Conservation (phyloP, 2,888 invertebrate genomes). For the Sphaerophoria rueppellii region DNA sequence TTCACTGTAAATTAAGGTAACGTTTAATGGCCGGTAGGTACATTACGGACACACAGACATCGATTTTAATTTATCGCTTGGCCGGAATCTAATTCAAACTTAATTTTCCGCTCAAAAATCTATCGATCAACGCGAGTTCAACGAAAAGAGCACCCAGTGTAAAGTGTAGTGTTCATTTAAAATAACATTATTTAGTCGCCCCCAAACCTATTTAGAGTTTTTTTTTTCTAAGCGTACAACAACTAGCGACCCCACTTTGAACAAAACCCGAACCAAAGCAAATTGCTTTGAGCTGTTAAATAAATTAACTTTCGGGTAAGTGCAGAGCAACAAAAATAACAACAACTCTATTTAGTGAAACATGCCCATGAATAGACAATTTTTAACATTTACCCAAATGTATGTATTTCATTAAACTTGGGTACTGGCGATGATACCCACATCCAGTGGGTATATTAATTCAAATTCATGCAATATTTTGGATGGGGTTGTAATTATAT, state of each 20-base stretch:
- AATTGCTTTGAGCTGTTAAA: constrained; percentile 49
- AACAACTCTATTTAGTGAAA: constrained; percentile 43
- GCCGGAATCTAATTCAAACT: constrained; percentile 63
- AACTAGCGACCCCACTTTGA: constrained; percentile 12
- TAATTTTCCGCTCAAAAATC: constrained; percentile 67
- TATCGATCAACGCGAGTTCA: constrained; percentile 49
- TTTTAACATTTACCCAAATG: constrained; percentile 1
- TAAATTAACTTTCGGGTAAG: constrained; percentile 62
- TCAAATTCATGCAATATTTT: background rate
- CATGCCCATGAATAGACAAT: constrained; percentile 24
- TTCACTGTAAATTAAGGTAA: constrained; percentile 28
- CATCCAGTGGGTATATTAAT: constrained; percentile 2
- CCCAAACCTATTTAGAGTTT: constrained; percentile 5
- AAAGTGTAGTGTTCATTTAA: background rate
- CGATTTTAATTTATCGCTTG: constrained; percentile 66
- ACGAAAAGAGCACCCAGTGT: background rate
- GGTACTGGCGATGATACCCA: constrained; percentile 1
- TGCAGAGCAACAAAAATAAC: no score
- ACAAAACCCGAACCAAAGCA: background rate
- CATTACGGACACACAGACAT: constrained; percentile 34
- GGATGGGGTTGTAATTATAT: background rate
- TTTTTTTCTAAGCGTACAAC: background rate
- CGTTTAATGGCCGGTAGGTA: constrained; percentile 8
- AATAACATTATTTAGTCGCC: background rate
- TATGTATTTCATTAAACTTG: constrained; percentile 21